Evolutionary conservation across 2,888 invertebrate genomes (phyloP), one percentile per base, ranked within the genome.

Genomic region (Hyppa rectilinea): DNA sequence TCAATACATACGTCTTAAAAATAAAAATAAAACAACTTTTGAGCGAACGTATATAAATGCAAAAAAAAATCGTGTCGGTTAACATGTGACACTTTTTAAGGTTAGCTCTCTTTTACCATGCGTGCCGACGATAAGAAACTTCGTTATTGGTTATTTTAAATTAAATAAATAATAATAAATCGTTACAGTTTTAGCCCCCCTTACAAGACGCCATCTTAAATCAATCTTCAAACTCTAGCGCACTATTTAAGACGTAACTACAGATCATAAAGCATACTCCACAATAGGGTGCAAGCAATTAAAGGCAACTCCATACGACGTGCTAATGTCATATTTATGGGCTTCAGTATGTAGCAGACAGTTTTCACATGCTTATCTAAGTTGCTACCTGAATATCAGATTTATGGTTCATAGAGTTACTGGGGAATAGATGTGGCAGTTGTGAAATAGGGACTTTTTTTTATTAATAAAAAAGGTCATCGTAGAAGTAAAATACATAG

Each of bases 311-410:
- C 65, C 84, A 75, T 92, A 95, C 90, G 94, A 95, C 88, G 92
- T 95, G 95, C 91, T 95, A 95, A 96, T 95, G 92, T 93, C 93
- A 92, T 95, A 95, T 96, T 96, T 96, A 96, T 95, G 94, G 92
- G 91, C 90, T 88, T 87, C 88, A 87, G 84, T 89, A 89, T 92
- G 87, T 88, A 87, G 90, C 91, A 94, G 82, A 89, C 90, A 91
- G 80, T 96, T 95, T 94, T 96, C 95, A 95, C 95, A 95, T 95
- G 93, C 92, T 94, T 92, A 92, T 86, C 87, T 87, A 75, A 81
- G 72, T 75, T 66, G 87, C 91, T 94, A 94, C 93, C 93, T 93
- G 92, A 87, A 86, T 88, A 88, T 83, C 84, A 87, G 85, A 88
- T 90, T 90, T 89, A 88, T 90, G 87, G 87, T 81, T 59, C 80